Percentiles rank a stretch among this genome's conserved stretches.
phyloP scores from a whole-genome alignment of 2,888 invertebrate genomes.

The Nysson spinosus region DNA sequence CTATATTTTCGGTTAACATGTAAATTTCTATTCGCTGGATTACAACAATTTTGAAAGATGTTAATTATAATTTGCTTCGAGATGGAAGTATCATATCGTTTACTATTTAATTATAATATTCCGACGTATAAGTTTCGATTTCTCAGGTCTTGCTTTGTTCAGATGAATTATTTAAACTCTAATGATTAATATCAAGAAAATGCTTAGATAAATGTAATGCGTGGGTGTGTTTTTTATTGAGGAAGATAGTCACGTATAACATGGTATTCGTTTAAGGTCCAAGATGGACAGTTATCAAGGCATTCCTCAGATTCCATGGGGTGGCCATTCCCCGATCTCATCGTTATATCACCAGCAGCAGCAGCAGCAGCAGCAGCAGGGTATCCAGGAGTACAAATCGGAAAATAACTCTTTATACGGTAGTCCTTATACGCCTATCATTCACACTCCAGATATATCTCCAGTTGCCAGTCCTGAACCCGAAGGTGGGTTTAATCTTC shows the following conservation, averaged over 20 bases:
- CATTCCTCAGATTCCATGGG: constrained; percentile 75
- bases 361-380: constrained; percentile 75
- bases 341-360: constrained; percentile 78
- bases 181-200: too few species aligned
- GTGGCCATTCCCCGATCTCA: constrained; percentile 76
- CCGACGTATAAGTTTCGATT: too few species aligned
- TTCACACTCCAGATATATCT: constrained; percentile 90
- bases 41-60: too few species aligned
- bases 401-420: constrained; percentile 76
- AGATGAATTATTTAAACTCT: too few species aligned
- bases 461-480: constrained; percentile 91
- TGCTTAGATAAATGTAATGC: too few species aligned
- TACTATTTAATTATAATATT: too few species aligned
- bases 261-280: constrained; percentile 63
- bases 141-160: too few species aligned
- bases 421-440: constrained; percentile 76
- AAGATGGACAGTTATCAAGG: constrained; percentile 76
- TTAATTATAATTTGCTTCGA: too few species aligned
- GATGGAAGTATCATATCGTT: too few species aligned
- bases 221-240: too few species aligned
- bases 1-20: too few species aligned
- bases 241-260: not conserved
- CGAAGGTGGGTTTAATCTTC: constrained; percentile 80
- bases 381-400: constrained; percentile 76
- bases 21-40: too few species aligned